Evolutionary conservation across 2,113 vertebrate species (phyloP).

Genomic region (Alaudala cheleensis): DNA sequence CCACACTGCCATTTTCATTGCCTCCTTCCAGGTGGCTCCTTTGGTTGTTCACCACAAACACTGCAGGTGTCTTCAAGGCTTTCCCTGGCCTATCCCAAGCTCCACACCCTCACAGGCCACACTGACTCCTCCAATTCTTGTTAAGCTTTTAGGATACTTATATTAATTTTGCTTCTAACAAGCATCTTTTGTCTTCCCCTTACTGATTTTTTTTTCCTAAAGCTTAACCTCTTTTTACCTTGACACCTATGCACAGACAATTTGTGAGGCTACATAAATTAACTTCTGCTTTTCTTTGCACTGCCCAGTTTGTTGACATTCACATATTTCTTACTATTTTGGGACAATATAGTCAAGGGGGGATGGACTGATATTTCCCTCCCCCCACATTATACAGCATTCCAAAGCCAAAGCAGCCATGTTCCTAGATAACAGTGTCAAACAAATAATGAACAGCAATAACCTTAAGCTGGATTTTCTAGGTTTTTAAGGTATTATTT

Average conservation of each 20-base stretch:
- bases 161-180: background rate
- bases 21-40: background rate
- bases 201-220: background rate
- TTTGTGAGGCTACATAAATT: background rate
- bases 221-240: background rate
- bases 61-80: background rate
- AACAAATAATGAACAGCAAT: background rate
- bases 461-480: background rate
- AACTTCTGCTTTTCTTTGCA: background rate
- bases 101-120: background rate
- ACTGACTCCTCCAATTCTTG: background rate
- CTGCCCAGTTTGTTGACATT: background rate
- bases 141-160: background rate
- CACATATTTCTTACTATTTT: background rate
- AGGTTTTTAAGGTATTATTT: background rate
- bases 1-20: background rate
- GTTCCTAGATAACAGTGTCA: background rate
- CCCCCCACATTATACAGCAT: background rate
- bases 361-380: rapidly evolving
- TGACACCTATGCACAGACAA: background rate
- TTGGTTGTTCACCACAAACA: background rate
- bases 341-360: background rate
- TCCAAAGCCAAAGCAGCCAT: background rate
- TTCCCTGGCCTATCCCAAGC: background rate
- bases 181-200: background rate